Evolutionary conservation across 2,888 invertebrate species (phyloP).

Genomic region (Coelinius sp.): DNA sequence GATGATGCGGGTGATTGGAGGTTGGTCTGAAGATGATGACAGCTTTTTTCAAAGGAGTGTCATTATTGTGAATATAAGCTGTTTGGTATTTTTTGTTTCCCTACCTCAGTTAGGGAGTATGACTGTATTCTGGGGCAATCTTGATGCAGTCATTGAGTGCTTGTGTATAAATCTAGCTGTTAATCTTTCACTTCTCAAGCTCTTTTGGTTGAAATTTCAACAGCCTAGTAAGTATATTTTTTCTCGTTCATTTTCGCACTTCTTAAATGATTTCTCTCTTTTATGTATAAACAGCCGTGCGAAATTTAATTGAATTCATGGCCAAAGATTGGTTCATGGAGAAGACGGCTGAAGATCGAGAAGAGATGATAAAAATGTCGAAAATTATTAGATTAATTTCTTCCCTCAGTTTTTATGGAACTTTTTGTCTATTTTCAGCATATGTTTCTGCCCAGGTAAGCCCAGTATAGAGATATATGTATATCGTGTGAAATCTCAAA

Average conservation of each 20-base stretch:
- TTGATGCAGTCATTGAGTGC: slow-evolving; percentile 51
- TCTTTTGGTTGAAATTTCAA: background rate
- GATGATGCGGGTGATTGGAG: slow-evolving; percentile 50
- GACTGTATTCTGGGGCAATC: slow-evolving; percentile 46
- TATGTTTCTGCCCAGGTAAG: slow-evolving; percentile 25
- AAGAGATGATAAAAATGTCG: slow-evolving; percentile 14
- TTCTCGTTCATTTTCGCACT: too few species aligned
- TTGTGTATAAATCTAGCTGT: slow-evolving; percentile 45
- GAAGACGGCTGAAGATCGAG: background rate
- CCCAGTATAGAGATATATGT: too few species aligned
- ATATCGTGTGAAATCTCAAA: too few species aligned
- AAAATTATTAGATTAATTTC: background rate
- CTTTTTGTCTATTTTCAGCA: slow-evolving; percentile 5
- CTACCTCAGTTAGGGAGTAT: slow-evolving; percentile 52
- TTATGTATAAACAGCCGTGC: slow-evolving; percentile 25
- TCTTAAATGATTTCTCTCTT: too few species aligned
- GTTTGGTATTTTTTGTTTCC: slow-evolving; percentile 38
- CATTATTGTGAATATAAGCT: slow-evolving; percentile 33
- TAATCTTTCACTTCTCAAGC: slow-evolving; percentile 38
- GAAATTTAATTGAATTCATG: background rate
- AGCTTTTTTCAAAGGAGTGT: slow-evolving; percentile 36
- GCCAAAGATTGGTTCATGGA: background rate
- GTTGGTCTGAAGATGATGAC: slow-evolving; percentile 37
- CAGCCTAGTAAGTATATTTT: background rate
- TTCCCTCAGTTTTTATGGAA: slow-evolving; percentile 1